phyloP scores from a whole-genome alignment of 1,140 invertebrate species.

The Eciton burchellii region DNA sequence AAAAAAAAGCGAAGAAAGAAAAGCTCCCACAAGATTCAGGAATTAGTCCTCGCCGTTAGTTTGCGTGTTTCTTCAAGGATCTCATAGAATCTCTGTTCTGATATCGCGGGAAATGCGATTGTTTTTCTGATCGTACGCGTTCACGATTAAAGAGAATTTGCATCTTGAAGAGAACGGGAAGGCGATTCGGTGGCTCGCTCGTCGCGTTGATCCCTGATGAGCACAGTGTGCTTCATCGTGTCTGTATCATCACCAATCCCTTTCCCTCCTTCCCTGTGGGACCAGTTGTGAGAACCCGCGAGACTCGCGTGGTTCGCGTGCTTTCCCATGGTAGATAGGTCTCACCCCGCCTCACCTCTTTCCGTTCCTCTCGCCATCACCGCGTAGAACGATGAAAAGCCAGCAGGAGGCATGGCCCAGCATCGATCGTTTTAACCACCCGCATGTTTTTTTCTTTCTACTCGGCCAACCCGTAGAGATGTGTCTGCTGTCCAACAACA shows the following conservation, averaged over 20 bases:
- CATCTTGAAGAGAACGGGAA: neutral
- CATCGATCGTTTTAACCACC: conserved; percentile 76
- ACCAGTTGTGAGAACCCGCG: conserved; percentile 11
- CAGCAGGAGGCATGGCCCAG: conserved; percentile 79
- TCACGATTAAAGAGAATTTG: too few species aligned
- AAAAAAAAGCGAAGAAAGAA: too few species aligned
- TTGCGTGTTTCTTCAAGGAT: too few species aligned
- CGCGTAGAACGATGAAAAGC: conserved; percentile 73
- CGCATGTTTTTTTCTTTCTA: conserved; percentile 82
- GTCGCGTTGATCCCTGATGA: conserved; percentile 34
- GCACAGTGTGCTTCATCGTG: neutral
- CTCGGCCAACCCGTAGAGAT: conserved; percentile 87
- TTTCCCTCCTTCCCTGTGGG: neutral
- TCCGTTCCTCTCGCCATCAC: too few species aligned
- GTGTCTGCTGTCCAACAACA: conserved; percentile 93
- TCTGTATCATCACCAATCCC: neutral
- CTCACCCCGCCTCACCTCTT: too few species aligned
- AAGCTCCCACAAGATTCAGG: too few species aligned
- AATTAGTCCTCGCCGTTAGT: too few species aligned
- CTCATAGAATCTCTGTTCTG: too few species aligned
- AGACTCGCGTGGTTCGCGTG: neutral
- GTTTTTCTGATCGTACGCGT: too few species aligned
- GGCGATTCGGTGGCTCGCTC: neutral
- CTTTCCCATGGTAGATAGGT: conserved; percentile 44
- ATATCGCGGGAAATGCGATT: too few species aligned